A percentile compares a stretch with the other conserved stretches of the same genome.
Conservation (phyloP, 2,888 invertebrate genomes). For the Chalcis sispes region DNA sequence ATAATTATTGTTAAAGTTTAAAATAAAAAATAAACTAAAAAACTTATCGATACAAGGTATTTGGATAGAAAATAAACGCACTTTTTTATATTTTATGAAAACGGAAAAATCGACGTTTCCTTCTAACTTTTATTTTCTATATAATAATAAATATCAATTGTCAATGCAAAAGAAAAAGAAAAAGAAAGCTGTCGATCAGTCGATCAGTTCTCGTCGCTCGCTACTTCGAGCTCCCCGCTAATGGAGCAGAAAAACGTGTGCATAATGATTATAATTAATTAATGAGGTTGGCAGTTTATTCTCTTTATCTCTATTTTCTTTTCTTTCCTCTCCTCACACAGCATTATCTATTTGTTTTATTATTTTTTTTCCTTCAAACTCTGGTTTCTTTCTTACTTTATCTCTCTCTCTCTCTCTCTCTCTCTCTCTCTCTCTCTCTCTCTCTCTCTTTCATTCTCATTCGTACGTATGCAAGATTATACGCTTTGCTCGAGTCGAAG, state of each 20-base stretch:
- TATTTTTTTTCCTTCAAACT: constrained; percentile 20
- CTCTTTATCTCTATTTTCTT: constrained; percentile 38
- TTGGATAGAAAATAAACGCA: constrained; percentile 55
- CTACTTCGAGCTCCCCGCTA: constrained; percentile 52
- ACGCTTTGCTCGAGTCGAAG: constrained; percentile 45
- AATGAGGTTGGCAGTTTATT: constrained; percentile 70
- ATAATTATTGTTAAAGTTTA: background rate
- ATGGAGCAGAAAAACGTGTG: constrained; percentile 56
- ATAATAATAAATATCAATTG: constrained; percentile 57
- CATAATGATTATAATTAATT: constrained; percentile 55
- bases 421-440: no score
- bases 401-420: background rate
- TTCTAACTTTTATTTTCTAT: constrained; percentile 56
- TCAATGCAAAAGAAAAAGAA: constrained; percentile 57
- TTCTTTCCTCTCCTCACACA: background rate
- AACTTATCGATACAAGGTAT: constrained; percentile 40
- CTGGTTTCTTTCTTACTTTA: background rate
- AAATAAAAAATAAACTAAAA: constrained; percentile 6
- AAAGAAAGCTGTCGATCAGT: constrained; percentile 56
- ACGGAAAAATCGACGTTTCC: constrained; percentile 58
- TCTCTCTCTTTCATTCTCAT: no score
- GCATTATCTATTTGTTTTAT: background rate
- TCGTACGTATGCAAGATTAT: background rate
- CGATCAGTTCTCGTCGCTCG: constrained; percentile 56
- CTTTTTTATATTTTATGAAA: constrained; percentile 53